Percentiles rank a stretch among this genome's conserved stretches.
These are phyloP conservation scores for Grammomys dolichurus DNA, from an alignment of 2,113 vertebrate species.

Conservation along the genomic window DNA sequence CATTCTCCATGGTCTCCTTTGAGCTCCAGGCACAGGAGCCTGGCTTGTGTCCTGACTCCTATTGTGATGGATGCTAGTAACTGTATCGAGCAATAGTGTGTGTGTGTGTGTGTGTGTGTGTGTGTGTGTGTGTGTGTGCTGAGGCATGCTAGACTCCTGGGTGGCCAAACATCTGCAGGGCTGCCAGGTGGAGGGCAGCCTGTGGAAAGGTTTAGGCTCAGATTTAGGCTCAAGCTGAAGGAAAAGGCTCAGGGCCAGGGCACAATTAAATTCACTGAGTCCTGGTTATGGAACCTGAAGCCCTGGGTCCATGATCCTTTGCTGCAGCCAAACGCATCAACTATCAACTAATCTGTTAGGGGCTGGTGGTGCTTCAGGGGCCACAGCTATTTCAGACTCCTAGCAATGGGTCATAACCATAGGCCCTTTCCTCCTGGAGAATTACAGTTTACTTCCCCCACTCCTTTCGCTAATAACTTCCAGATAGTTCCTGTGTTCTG, in stretches of 20 bases:
- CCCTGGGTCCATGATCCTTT: slow-evolving; percentile 8
- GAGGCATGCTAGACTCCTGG: slow-evolving; percentile 14
- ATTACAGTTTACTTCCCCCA: neutral
- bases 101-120: neutral
- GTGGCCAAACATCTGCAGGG: slow-evolving; percentile 33
- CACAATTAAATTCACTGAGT: neutral
- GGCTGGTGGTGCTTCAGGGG: neutral
- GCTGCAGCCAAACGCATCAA: neutral
- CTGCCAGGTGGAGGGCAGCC: slow-evolving; percentile 13
- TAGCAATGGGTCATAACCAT: neutral
- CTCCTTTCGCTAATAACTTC: slow-evolving; percentile 65
- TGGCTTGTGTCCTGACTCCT: neutral
- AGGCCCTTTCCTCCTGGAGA: slow-evolving; percentile 54
- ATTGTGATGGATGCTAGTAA: neutral
- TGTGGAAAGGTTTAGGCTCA: slow-evolving; percentile 26
- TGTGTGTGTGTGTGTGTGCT: neutral
- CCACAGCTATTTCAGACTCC: neutral
- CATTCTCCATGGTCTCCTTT: slow-evolving; percentile 15
- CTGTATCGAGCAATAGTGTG: neutral
- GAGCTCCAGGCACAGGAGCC: neutral
- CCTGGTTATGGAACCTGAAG: neutral
- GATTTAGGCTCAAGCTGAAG: neutral
- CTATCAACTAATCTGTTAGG: slow-evolving; percentile 40
- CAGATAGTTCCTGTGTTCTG: slow-evolving; percentile 33
- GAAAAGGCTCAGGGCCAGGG: slow-evolving; percentile 17